phyloP scores from a whole-genome alignment of 2,113 vertebrate species.

The Sceloporus tristichus region DNA sequence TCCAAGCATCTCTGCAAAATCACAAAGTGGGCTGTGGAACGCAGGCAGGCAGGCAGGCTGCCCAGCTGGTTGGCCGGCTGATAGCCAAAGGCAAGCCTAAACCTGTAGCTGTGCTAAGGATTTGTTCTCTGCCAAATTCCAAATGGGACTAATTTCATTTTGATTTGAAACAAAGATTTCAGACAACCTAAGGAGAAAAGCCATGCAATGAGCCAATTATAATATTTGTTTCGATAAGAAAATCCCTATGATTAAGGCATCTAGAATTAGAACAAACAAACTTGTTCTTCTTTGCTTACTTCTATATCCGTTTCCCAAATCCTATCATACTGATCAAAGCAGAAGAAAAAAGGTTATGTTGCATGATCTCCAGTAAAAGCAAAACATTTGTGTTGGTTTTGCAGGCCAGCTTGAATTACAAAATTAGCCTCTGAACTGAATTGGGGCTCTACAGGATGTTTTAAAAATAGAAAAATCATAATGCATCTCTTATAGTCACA shows the following conservation, averaged over 20 bases:
- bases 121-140: conserved; percentile 11
- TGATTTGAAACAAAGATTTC: conserved; percentile 1
- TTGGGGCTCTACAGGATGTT: too few relatives aligned
- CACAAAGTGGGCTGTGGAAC: conserved; percentile 15
- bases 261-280: neutral
- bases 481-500: neutral
- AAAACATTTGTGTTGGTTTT: neutral
- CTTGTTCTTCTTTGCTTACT: neutral
- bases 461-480: neutral
- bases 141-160: conserved; percentile 6
- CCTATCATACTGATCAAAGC: neutral
- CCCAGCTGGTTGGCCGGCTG: neutral
- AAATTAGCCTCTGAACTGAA: too few relatives aligned
- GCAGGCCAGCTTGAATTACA: neutral
- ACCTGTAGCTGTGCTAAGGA: neutral
- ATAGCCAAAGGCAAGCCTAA: neutral
- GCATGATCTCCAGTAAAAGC: neutral
- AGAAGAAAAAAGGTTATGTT: neutral
- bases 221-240: neutral
- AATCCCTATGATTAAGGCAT: neutral
- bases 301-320: neutral
- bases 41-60: neutral
- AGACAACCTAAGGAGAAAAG: neutral
- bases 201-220: neutral
- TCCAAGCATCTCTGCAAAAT: conserved; percentile 19